phyloP scores from a whole-genome alignment of 2,888 invertebrate genomes.

The Abrostola tripartita region DNA sequence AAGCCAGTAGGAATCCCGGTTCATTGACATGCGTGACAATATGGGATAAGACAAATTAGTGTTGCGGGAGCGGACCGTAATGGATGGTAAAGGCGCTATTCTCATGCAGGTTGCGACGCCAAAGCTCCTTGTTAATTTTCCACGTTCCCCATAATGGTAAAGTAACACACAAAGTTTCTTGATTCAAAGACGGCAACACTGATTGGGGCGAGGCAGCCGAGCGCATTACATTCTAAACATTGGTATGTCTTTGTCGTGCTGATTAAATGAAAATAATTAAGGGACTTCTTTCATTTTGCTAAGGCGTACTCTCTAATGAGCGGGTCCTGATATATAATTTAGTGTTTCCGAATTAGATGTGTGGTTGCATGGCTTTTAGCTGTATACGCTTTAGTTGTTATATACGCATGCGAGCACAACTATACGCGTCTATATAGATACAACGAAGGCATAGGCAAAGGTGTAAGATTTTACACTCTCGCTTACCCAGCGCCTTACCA shows the following conservation, averaged over 20 bases:
- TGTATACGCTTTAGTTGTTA: no score
- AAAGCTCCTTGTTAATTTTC: conserved; percentile 80
- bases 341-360: not conserved
- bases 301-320: conserved; percentile 19
- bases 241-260: conserved; percentile 58
- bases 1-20: conserved; percentile 38
- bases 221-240: conserved; percentile 65
- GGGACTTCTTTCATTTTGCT: conserved; percentile 51
- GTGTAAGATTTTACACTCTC: no score
- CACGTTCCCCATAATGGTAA: conserved; percentile 80
- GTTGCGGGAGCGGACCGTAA: conserved; percentile 62
- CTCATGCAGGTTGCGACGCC: conserved; percentile 77
- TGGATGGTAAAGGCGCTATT: conserved; percentile 72
- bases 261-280: conserved; percentile 62
- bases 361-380: not conserved
- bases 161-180: conserved; percentile 81
- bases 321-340: conserved; percentile 15
- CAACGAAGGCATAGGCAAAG: no score
- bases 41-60: conserved; percentile 67
- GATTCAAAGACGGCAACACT: conserved; percentile 74
- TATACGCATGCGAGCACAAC: no score
- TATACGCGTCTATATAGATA: no score
- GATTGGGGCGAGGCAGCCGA: conserved; percentile 66
- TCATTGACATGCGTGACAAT: conserved; percentile 70
- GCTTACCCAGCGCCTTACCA: no score